These are phyloP conservation scores for Drosophila mimetica DNA, from an alignment of 2,888 invertebrate genomes.

Conservation along the genomic window DNA sequence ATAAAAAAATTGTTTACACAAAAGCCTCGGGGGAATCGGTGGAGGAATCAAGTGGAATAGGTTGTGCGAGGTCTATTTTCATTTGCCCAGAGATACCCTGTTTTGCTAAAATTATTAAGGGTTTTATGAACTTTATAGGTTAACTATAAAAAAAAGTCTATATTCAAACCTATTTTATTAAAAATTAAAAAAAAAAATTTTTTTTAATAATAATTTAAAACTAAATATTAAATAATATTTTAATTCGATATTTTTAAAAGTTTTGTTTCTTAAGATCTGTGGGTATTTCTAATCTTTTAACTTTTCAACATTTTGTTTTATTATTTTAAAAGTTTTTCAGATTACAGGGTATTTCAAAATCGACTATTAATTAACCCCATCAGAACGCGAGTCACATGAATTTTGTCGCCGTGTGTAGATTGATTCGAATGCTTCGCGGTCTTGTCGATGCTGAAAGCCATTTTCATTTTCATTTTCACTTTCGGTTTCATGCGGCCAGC, in stretches of 20 bases:
- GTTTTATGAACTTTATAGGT: no score
- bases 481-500: constrained; percentile 28
- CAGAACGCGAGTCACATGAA: constrained; percentile 67
- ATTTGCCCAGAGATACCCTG: background rate
- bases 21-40: constrained; percentile 33
- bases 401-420: constrained; percentile 70
- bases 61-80: constrained; percentile 24
- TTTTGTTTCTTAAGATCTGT: no score
- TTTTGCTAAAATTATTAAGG: no score
- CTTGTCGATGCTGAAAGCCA: constrained; percentile 45
- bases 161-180: no score
- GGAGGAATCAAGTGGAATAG: constrained; percentile 20
- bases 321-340: background rate
- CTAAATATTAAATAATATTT: no score
- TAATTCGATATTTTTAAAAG: no score
- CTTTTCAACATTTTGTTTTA: background rate
- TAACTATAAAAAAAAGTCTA: no score
- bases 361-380: background rate
- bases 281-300: no score
- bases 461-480: constrained; percentile 42
- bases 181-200: no score
- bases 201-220: no score
- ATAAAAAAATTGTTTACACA: constrained; percentile 72
- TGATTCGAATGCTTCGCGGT: constrained; percentile 66
- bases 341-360: constrained; percentile 4